Evolutionary conservation across 2,113 vertebrate species (phyloP), one percentile per base, ranked within the genome.

Genomic region (Parus major): DNA sequence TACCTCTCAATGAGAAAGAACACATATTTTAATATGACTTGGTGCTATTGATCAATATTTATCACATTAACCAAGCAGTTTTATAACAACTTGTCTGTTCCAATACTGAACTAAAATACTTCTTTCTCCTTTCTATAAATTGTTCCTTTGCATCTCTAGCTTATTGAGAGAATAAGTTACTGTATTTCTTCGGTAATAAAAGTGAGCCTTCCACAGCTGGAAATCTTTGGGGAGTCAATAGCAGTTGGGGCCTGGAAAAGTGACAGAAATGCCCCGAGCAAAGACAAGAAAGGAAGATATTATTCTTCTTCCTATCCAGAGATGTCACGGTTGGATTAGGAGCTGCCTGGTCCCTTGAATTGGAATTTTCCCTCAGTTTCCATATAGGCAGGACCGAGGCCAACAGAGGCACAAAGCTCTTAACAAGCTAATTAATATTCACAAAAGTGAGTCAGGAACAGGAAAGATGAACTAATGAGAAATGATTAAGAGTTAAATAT

Each of bases 401-500:
- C 85, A 66, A 39, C n/a, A 80, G 73, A 66, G 3, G 4, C 76
- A 66, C 56, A 82, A 57, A 93, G 65, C 80, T 81, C 61, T 95
- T 96, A 96, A 88, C 82, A 73, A 91, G 73, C 64, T 86, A 68
- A 90, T 95, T 94, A 96, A 96, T 92, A 96, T 95, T 93, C 88
- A 92, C 82, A 90, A 78, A 96, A 93, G 82, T 39, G 73, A 81
- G n/a, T 71, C 82, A 90, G 61, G 92, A 92, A 42, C 60, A 95
- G 94, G 92, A 82, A 93, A 88, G 92, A 92, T 79, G 92, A 93
- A 76, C 90, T 94, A 90, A 94, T 97, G 93, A 97, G 92, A 94
- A 95, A 96, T 97, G 82, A 96, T 94, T 92, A 94, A 95, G 68
- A 94, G 87, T 86, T 96, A 97, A 97, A 97, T 96, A 94, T 93